These are phyloP conservation scores for Melopsittacus undulatus DNA, from an alignment of 2,797 vertebrate genomes.

Conservation along the genomic window DNA sequence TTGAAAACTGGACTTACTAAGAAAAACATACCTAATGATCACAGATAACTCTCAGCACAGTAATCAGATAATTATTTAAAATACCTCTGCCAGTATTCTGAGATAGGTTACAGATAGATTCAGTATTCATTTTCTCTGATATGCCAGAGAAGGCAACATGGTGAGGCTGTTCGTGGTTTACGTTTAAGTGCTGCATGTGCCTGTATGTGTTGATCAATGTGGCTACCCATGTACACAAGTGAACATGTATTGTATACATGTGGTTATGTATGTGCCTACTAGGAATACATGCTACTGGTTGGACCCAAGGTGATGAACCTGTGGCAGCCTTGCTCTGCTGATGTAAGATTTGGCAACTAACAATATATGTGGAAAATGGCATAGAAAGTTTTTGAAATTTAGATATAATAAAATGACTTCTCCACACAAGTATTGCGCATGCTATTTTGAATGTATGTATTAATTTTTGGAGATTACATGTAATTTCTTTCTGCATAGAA, in stretches of 20 bases:
- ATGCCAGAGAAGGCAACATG: not conserved
- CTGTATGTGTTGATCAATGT: not conserved
- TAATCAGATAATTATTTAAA: not conserved
- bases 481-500: not conserved
- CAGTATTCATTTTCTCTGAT: not conserved
- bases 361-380: not conserved
- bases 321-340: not conserved
- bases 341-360: not conserved
- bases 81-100: not conserved
- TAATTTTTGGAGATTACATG: not conserved
- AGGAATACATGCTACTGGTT: not conserved
- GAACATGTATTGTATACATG: not conserved
- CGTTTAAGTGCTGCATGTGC: not conserved
- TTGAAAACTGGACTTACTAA: not conserved
- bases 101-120: not conserved
- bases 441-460: not conserved
- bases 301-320: not conserved
- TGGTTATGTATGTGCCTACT: not conserved
- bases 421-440: not conserved
- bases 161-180: not conserved
- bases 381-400: not conserved
- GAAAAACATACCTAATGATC: not conserved
- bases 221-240: not conserved
- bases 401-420: not conserved
- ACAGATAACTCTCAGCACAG: not conserved